Percentiles rank a stretch among this genome's conserved stretches.
Evolutionary conservation across 1,140 invertebrate species (phyloP).

Genomic region (Leguminivora glycinivorella): DNA sequence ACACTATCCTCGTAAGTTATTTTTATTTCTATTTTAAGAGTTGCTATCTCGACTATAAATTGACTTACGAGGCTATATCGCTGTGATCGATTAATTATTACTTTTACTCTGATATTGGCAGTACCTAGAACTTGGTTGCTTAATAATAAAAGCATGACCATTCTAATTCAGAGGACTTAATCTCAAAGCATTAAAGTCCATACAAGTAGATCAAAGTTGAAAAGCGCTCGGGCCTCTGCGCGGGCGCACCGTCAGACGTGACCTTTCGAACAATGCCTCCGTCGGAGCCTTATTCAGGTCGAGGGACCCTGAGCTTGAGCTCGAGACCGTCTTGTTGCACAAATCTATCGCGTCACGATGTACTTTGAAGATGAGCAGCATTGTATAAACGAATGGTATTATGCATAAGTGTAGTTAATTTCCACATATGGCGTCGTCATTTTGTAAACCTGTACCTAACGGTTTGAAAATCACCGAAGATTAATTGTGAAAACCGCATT

Average conservation of each 20-base stretch:
- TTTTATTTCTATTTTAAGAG: too few species aligned
- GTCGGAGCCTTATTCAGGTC: slow-evolving; percentile 48
- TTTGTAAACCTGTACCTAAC: too few species aligned
- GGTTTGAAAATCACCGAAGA: too few species aligned
- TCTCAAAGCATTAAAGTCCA: slow-evolving; percentile 7
- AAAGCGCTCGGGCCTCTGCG: slow-evolving; percentile 1
- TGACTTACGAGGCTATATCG: too few species aligned
- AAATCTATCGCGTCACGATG: slow-evolving; percentile 8
- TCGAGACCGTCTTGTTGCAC: slow-evolving; percentile 24
- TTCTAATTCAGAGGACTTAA: slow-evolving; percentile 10
- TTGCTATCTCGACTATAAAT: too few species aligned
- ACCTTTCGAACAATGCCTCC: slow-evolving; percentile 66
- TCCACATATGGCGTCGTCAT: too few species aligned
- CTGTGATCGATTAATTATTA: neutral
- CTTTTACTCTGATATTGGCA: neutral
- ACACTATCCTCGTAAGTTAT: too few species aligned
- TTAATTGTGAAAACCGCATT: neutral
- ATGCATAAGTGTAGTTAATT: too few species aligned
- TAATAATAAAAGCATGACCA: slow-evolving; percentile 24
- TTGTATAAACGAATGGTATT: neutral
- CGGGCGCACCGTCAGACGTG: slow-evolving; percentile 34
- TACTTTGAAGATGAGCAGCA: neutral
- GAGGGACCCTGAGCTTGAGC: slow-evolving; percentile 45
- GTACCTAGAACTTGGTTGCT: slow-evolving; percentile 8
- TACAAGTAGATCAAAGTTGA: slow-evolving; percentile 6